phyloP scores from a whole-genome alignment of 2,797 vertebrate genomes.

The Petrocephalus schoutedeni region DNA sequence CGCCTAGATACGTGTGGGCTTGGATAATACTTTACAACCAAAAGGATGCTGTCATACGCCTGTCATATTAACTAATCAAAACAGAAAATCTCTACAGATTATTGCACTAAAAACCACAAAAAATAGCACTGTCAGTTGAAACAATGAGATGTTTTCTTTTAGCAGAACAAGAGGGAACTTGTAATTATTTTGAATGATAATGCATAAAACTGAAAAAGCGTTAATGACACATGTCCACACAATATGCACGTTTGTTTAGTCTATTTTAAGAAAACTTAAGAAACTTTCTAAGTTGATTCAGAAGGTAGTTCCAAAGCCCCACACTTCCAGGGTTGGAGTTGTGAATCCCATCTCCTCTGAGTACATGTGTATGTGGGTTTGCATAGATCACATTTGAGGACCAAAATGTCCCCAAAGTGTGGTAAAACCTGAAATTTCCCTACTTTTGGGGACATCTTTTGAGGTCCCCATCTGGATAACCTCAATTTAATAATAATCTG shows the following conservation, averaged over 20 bases:
- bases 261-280: not conserved
- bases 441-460: no score
- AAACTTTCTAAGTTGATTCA: not conserved
- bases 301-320: not conserved
- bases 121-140: not conserved
- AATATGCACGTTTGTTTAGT: not conserved
- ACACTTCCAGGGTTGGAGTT: not conserved
- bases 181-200: not conserved
- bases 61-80: constrained; percentile 50
- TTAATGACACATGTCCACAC: not conserved
- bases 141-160: not conserved
- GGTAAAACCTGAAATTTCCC: no score
- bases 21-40: constrained; percentile 57
- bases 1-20: constrained; percentile 57
- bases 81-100: constrained; percentile 5
- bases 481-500: no score
- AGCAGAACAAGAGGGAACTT: no score
- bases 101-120: not conserved
- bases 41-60: constrained; percentile 48
- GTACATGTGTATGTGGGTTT: not conserved
- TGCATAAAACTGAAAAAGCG: not conserved
- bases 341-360: not conserved
- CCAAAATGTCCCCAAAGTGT: no score
- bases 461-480: no score
- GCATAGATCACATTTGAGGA: no score